Evolutionary conservation across 2,888 invertebrate genomes (phyloP).

Genomic region (Cinara cedri): DNA sequence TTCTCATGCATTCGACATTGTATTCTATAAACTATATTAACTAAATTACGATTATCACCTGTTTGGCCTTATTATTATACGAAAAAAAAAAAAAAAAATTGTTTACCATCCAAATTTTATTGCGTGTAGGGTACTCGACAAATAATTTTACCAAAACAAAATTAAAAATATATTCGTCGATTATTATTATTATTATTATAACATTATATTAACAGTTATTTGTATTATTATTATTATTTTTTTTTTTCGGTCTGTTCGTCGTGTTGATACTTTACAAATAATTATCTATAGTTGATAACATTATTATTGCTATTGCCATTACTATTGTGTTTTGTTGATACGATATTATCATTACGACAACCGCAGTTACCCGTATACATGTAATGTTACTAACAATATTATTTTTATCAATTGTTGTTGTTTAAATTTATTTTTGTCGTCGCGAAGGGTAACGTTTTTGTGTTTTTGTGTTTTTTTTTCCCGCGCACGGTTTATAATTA

Average conservation of each 20-base stretch:
- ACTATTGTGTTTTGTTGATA: background rate
- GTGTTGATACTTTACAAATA: too few species aligned
- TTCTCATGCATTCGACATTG: background rate
- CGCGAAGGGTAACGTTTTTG: constrained; percentile 21
- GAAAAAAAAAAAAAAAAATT: constrained; percentile 30
- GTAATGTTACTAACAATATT: background rate
- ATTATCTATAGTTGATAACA: constrained; percentile 17
- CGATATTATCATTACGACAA: constrained; percentile 6
- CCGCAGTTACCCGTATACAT: background rate
- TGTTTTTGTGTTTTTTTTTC: too few species aligned
- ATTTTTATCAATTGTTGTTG: too few species aligned
- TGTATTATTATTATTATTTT: too few species aligned
- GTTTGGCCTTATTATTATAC: constrained; percentile 7
- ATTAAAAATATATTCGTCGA: constrained; percentile 7
- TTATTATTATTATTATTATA: too few species aligned
- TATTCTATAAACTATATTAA: constrained; percentile 10
- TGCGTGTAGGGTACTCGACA: background rate
- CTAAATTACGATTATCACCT: background rate
- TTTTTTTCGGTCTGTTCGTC: too few species aligned
- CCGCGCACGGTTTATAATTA: constrained; percentile 19
- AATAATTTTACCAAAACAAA: background rate
- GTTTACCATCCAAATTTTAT: constrained; percentile 44
- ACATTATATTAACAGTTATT: background rate
- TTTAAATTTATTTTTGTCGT: constrained; percentile 13
- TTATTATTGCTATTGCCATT: constrained; percentile 3